Evolutionary conservation across 2,888 invertebrate genomes (phyloP).

Genomic region (Trichacis sp.): DNA sequence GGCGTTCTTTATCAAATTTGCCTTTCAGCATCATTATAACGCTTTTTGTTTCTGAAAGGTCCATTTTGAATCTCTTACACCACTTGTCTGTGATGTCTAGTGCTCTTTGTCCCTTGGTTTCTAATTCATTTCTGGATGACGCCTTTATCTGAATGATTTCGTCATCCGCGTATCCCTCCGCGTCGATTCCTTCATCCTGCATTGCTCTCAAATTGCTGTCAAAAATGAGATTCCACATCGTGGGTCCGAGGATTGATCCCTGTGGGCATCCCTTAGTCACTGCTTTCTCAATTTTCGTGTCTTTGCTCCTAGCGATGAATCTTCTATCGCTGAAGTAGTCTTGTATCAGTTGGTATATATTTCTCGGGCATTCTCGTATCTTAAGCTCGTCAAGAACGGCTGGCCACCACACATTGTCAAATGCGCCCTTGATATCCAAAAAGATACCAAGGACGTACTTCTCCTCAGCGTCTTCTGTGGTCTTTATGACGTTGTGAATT

Average conservation of each 20-base stretch:
- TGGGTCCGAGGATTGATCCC: constrained; percentile 23
- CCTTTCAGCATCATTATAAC: constrained; percentile 17
- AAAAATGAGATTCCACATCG: constrained; percentile 24
- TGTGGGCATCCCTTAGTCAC: constrained; percentile 23
- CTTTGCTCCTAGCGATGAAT: background rate
- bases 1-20: background rate
- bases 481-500: background rate
- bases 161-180: constrained; percentile 22
- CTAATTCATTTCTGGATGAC: background rate
- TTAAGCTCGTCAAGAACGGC: constrained; percentile 7
- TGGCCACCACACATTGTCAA: constrained; percentile 14
- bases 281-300: background rate
- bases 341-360: background rate
- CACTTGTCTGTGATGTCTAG: background rate
- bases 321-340: constrained; percentile 17
- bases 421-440: constrained; percentile 17
- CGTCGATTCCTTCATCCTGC: background rate
- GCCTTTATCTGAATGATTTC: constrained; percentile 3
- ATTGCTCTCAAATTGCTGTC: constrained; percentile 1
- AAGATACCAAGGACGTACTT: constrained; percentile 16
- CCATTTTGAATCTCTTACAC: constrained; percentile 16
- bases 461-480: background rate
- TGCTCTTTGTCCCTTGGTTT: background rate
- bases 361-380: constrained; percentile 11
- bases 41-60: background rate